These are phyloP conservation scores for Chelmon rostratus DNA, from an alignment of 2,797 vertebrate genomes.

Conservation along the genomic window DNA sequence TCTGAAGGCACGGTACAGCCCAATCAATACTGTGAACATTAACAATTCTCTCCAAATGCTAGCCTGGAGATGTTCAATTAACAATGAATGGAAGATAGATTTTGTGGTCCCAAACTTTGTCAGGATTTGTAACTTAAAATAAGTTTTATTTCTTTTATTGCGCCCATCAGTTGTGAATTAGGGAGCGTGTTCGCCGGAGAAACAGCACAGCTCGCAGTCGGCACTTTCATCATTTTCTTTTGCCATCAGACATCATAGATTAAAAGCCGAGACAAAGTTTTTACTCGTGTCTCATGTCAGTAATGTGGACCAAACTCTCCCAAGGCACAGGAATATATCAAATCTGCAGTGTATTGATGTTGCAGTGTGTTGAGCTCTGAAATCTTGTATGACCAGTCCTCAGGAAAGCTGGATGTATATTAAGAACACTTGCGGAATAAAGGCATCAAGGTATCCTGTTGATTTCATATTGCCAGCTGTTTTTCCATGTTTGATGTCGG, in stretches of 20 bases:
- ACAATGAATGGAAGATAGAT: slow-evolving; percentile 65
- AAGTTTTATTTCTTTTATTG: slow-evolving; percentile 47
- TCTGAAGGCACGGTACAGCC: slow-evolving; percentile 44
- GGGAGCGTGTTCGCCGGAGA: slow-evolving; percentile 10
- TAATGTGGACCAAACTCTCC: slow-evolving; percentile 27
- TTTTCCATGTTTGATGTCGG: slow-evolving; percentile 16
- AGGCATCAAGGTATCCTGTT: not conserved
- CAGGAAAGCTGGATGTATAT: slow-evolving; percentile 9
- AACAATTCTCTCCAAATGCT: slow-evolving; percentile 67
- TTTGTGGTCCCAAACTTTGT: slow-evolving; percentile 55
- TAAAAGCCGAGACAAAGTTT: slow-evolving; percentile 42
- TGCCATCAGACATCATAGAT: slow-evolving; percentile 40
- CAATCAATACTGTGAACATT: slow-evolving; percentile 76
- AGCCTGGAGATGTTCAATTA: slow-evolving; percentile 74
- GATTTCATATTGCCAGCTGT: slow-evolving; percentile 2
- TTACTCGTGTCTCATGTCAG: slow-evolving; percentile 28
- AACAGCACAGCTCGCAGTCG: slow-evolving; percentile 26
- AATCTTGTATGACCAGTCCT: slow-evolving; percentile 3
- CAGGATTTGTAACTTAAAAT: slow-evolving; percentile 51
- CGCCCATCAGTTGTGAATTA: slow-evolving; percentile 33
- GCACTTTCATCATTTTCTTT: slow-evolving; percentile 51
- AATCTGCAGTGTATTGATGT: slow-evolving; percentile 1
- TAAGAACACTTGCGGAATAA: not conserved
- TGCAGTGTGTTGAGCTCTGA: slow-evolving; percentile 9
- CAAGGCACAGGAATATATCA: slow-evolving; percentile 25